Percentiles rank a stretch among this genome's conserved stretches.
phyloP scores from a whole-genome alignment of 1,140 invertebrate genomes.

The Scaptomyza montana region DNA sequence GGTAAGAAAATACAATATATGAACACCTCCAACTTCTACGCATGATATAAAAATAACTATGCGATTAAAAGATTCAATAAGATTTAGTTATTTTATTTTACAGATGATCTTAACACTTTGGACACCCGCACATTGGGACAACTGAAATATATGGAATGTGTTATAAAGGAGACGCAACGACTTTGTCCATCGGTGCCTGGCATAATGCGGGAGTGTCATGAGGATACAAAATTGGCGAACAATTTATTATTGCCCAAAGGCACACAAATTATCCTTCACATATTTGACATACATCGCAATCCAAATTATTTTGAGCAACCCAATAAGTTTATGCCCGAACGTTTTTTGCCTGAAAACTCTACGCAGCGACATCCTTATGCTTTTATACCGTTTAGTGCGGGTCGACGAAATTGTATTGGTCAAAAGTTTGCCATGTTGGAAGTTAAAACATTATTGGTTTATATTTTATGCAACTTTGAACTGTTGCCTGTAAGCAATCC shows the following conservation, averaged over 20 bases:
- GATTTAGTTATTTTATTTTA: neutral
- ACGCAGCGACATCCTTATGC: constrained; percentile 81
- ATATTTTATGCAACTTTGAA: constrained; percentile 74
- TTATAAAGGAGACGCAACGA: constrained; percentile 86
- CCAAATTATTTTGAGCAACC: constrained; percentile 88
- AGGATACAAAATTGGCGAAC: constrained; percentile 83
- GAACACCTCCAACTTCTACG: neutral
- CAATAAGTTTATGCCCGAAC: constrained; percentile 89
- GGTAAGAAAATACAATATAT: constrained; percentile 11
- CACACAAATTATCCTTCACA: constrained; percentile 83
- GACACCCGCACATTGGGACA: constrained; percentile 85
- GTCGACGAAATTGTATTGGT: constrained; percentile 64
- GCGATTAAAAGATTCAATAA: neutral
- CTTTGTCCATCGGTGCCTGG: constrained; percentile 88
- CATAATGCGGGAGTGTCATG: constrained; percentile 85
- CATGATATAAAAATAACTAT: neutral
- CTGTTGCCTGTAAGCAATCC: constrained; percentile 46
- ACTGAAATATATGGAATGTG: constrained; percentile 87
- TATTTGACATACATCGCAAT: constrained; percentile 86
- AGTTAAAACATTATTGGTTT: constrained; percentile 82
- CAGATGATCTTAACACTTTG: constrained; percentile 53
- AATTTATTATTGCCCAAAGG: constrained; percentile 83
- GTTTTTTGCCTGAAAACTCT: constrained; percentile 88
- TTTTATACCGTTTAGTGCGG: constrained; percentile 86
- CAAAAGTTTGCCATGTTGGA: constrained; percentile 84